Evolutionary conservation across 2,888 invertebrate genomes (phyloP), one percentile per base, ranked within the genome.

Genomic region (Drosophila eohydei): DNA sequence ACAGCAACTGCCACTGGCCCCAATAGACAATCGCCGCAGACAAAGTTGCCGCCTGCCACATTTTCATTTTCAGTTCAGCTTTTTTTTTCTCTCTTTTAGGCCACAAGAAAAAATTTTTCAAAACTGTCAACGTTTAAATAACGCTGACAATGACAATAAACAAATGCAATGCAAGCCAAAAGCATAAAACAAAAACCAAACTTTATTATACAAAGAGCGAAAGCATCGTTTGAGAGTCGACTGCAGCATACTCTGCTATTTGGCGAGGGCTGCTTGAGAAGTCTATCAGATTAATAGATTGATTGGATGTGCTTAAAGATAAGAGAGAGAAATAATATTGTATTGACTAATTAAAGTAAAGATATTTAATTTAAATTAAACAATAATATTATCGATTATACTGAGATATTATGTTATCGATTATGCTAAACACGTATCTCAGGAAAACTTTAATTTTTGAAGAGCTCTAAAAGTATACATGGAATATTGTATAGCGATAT

Each of bases 61-160:
- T 67, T 76, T 73, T 71, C 62, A 70, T 72, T 67, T 52, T 54
- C 52, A 54, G 9, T 54, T 54, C 16, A 32, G 41, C 11, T 4
- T 36, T 51, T 5, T 3, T 36, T n/a, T 8, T 4, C 2, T 6
- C 21, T 40, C 8, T 74, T 72, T 67, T 72, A 51, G 44, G 59
- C 66, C 48, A n/a, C 48, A 54, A 62, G 30, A 50, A 38, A 36
- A 58, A 58, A 40, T 38, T 51, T 48, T 67, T 54, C 46, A 70
- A 76, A 86, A 88, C 88, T 88, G 88, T 86, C 85, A 88, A 82
- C 85, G 81, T 74, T 87, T 88, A 87, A 87, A 86, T 86, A 87
- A 81, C 81, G 86, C 82, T 82, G 85, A 82, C 83, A 83, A 87
- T 83, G 87, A 88, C 86, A 83, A 87, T 80, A 87, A 87, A 87